These are phyloP conservation scores for Steromphala cineraria DNA, from an alignment of 2,888 invertebrate species.

Conservation along the genomic window DNA sequence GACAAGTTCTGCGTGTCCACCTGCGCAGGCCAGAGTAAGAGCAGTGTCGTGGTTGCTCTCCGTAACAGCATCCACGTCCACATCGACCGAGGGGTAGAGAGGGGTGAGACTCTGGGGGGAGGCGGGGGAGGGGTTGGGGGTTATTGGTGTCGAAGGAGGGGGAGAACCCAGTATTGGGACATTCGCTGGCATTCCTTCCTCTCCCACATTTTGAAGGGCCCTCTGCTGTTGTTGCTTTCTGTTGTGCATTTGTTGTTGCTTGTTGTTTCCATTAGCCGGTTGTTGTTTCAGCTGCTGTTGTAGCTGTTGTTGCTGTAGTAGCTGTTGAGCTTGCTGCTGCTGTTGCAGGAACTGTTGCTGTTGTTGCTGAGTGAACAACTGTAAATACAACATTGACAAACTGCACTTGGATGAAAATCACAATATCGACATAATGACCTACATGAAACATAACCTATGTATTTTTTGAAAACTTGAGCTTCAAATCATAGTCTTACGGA, in stretches of 20 bases:
- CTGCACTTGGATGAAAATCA: no score
- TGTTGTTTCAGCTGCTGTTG: slow-evolving; percentile 60
- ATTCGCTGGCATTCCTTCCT: slow-evolving; percentile 45
- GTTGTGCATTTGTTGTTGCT: slow-evolving; percentile 38
- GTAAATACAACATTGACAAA: slow-evolving; percentile 45
- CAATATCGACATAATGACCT: no score
- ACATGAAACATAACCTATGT: neutral
- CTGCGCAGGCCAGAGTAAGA: slow-evolving; percentile 96
- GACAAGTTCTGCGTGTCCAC: slow-evolving; percentile 93
- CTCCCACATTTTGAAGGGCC: slow-evolving; percentile 45
- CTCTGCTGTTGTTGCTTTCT: slow-evolving; percentile 37
- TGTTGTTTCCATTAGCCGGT: slow-evolving; percentile 35
- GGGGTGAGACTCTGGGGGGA: slow-evolving; percentile 63
- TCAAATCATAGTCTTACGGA: neutral
- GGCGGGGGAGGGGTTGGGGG: slow-evolving; percentile 68
- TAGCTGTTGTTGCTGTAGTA: slow-evolving; percentile 51
- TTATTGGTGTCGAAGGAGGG: slow-evolving; percentile 63
- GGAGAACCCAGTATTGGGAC: slow-evolving; percentile 45
- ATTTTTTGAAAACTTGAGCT: neutral
- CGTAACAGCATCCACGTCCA: slow-evolving; percentile 96
- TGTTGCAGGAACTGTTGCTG: slow-evolving; percentile 57
- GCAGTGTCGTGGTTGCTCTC: slow-evolving; percentile 99
- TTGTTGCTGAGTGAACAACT: slow-evolving; percentile 75
- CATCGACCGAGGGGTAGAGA: slow-evolving; percentile 75
- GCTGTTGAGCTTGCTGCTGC: slow-evolving; percentile 48